Base-by-base conservation (phyloP, 2,113 vertebrate species). In the Gasterosteus aculeatus region DNA sequence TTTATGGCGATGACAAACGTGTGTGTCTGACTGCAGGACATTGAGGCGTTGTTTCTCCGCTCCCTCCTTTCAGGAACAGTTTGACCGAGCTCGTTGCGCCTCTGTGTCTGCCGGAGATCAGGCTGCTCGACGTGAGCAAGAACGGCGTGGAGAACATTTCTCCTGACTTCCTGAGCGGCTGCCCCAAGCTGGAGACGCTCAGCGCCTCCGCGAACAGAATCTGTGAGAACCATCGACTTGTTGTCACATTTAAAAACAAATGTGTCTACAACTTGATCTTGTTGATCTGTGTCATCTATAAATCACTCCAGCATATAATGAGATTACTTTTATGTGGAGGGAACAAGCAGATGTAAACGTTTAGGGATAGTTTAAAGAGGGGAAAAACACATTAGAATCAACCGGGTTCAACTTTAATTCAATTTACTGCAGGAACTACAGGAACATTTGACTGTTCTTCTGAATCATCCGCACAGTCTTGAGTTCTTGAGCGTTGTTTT, bases 121-220 rank as follows among this genome's bases (percentile, higher is more conserved):
- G 94, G 86, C 88, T 94, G 86, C 92, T 99, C 56, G 97, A 99
- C 14, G 89, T 99, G 77, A 96, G 94, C 88, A 98, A 95, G 88
- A 99, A 99, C 87, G 70, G 19, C 44, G 91, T 99, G 87, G 91
- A 92, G 35, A 88, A 69, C 1, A 85, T 99, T 42, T 91, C 91
- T 69, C 86, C 92, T 1, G 88, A 95, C 69, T 93, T 96, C 59
- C 91, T 98, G 56, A 86, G 87, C 18, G 87, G 93, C 68, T 99
- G 96, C 84, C 85, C 88, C 44, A 97, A 96, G 87, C 85, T 99
- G 83, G 97, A 99, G 77, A 95, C 89, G 16, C 91, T 99, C 68
- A 97, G 86, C 3, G 95, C 94, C 72, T 96, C 94, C 15, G 91
- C 90, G 81, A 99, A 99, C 91, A 87, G 81, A 54, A 95, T 99